phyloP scores from a whole-genome alignment of 2,888 invertebrate genomes.

The Steinernema hermaphroditum region DNA sequence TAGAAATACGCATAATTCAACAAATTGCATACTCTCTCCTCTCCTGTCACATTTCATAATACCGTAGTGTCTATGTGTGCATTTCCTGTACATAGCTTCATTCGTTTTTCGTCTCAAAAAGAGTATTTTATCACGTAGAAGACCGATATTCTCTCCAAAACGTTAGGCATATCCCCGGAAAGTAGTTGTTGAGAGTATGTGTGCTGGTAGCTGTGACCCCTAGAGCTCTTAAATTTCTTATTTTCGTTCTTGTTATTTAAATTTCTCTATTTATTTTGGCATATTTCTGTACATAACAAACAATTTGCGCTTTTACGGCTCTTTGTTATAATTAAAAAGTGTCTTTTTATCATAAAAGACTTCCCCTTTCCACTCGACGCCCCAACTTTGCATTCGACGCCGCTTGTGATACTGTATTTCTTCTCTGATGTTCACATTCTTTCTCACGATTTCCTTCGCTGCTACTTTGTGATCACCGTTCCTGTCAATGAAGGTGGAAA shows the following conservation, averaged over 20 bases:
- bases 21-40: constrained; percentile 11
- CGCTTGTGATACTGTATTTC: constrained; percentile 7
- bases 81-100: constrained; percentile 18
- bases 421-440: not conserved
- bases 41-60: not conserved
- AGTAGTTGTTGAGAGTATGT: constrained; percentile 25
- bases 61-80: constrained; percentile 13
- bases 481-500: constrained; percentile 13
- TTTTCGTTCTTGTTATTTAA: not conserved
- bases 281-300: constrained; percentile 24
- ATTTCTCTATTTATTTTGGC: not conserved
- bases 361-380: not conserved
- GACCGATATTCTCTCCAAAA: not conserved
- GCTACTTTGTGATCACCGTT: constrained; percentile 11
- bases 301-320: constrained; percentile 12
- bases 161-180: constrained; percentile 22
- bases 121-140: constrained; percentile 1
- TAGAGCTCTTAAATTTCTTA: constrained; percentile 20
- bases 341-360: not conserved
- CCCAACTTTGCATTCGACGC: constrained; percentile 12
- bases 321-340: not conserved
- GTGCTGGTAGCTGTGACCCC: constrained; percentile 23
- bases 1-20: constrained; percentile 25
- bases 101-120: not conserved
- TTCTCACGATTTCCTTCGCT: not conserved